A percentile compares a stretch with the other conserved stretches of the same genome.
Conservation (phyloP, 2,797 vertebrate genomes). For the Myotis findleyi region DNA sequence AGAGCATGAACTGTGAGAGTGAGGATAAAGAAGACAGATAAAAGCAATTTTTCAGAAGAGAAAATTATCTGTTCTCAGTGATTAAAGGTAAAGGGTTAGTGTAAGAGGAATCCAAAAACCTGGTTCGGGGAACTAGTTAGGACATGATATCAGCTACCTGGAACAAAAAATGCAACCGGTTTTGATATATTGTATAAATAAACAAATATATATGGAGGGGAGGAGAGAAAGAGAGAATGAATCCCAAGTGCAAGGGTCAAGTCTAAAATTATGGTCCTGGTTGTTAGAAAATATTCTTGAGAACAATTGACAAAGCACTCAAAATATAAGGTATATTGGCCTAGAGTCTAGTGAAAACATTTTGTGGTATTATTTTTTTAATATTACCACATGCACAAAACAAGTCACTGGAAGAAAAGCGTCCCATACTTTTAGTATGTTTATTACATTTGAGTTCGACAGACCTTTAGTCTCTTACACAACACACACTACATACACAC, state of each 20-base stretch:
- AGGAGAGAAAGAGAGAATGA: background rate
- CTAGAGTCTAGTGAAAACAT: conserved; percentile 39
- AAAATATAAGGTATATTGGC: background rate
- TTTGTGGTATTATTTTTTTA: conserved; percentile 6
- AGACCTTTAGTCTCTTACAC: conserved; percentile 54
- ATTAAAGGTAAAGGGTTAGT: conserved; percentile 26
- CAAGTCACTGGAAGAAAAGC: conserved; percentile 42
- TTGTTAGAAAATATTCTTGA: conserved; percentile 50
- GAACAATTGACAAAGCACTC: conserved; percentile 53
- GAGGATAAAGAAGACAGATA: background rate
- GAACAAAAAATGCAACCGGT: conserved; percentile 47
- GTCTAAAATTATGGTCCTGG: background rate
- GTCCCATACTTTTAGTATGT: conserved; percentile 53
- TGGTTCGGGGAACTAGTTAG: background rate
- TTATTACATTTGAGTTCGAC: conserved; percentile 59
- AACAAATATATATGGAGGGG: background rate
- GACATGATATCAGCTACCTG: conserved; percentile 13
- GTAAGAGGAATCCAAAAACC: conserved; percentile 39
- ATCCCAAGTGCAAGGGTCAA: conserved; percentile 19
- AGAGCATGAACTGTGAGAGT: background rate
- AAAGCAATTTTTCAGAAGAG: background rate
- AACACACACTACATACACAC: background rate
- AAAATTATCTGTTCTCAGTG: conserved; percentile 28
- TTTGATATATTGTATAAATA: background rate
- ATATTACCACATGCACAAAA: conserved; percentile 42